Conservation (phyloP, 2,113 vertebrate species). For the Eublepharis macularius region DNA sequence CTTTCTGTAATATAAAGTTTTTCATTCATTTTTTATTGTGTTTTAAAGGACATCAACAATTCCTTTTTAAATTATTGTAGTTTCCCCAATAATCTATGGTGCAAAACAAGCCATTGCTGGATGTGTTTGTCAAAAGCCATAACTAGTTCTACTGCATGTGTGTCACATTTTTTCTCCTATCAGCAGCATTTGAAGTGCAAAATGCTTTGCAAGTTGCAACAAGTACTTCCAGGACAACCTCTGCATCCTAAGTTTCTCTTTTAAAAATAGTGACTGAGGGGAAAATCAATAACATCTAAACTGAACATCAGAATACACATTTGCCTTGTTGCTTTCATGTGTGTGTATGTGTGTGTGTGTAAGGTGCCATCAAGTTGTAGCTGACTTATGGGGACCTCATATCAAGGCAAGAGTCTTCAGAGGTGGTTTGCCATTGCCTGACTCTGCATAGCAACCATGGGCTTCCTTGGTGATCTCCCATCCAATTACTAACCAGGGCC, state of each 20-base stretch:
- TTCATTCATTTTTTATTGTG: too few species aligned
- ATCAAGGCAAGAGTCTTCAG: too few species aligned
- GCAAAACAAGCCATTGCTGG: neutral
- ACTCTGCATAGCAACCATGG: too few species aligned
- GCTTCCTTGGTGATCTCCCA: too few species aligned
- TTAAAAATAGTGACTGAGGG: slow-evolving; percentile 42
- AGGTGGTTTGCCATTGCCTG: too few species aligned
- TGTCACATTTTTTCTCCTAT: slow-evolving; percentile 35
- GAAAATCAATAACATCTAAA: slow-evolving; percentile 43
- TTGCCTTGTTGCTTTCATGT: slow-evolving; percentile 10
- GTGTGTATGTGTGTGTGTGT: too few species aligned
- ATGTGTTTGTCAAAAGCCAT: slow-evolving; percentile 22
- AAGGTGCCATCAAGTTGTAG: too few species aligned
- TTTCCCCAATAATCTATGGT: slow-evolving; percentile 25
- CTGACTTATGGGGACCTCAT: too few species aligned
- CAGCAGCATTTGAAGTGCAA: slow-evolving; percentile 46
- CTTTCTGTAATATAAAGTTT: too few species aligned
- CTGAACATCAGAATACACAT: neutral
- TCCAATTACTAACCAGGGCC: too few species aligned
- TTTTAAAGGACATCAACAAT: neutral
- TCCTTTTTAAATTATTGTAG: neutral
- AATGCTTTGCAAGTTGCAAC: slow-evolving; percentile 41
- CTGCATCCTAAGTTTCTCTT: slow-evolving; percentile 55
- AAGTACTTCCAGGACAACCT: slow-evolving; percentile 28
- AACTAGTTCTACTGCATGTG: neutral